A percentile compares a stretch with the other conserved stretches of the same genome.
Evolutionary conservation across 2,888 invertebrate genomes (phyloP).

Genomic region (Chromoteleia sp.): DNA sequence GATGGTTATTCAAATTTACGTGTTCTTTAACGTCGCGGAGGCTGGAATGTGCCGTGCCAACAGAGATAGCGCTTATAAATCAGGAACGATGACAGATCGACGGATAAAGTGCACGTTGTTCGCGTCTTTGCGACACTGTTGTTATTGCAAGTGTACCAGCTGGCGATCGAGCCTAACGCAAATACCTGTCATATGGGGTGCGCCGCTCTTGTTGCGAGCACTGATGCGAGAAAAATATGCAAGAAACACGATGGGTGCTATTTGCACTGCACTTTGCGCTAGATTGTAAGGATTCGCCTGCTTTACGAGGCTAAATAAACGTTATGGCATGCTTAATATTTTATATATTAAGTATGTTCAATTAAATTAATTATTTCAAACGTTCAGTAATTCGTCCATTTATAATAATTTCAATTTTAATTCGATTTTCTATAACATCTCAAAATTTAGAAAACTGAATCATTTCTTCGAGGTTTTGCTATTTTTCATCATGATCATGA

Average conservation of each 20-base stretch:
- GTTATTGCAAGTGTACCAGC: slow-evolving; percentile 53
- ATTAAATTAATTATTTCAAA: too few species aligned
- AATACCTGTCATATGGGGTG: slow-evolving; percentile 54
- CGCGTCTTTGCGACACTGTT: slow-evolving; percentile 34
- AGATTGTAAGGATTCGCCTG: slow-evolving; percentile 48
- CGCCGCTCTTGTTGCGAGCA: slow-evolving; percentile 44
- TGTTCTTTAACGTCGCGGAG: slow-evolving; percentile 20
- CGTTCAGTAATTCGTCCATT: too few species aligned
- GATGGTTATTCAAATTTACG: slow-evolving; percentile 30
- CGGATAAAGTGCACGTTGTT: slow-evolving; percentile 43
- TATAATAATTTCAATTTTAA: too few species aligned
- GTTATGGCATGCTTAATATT: background rate
- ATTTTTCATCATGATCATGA: too few species aligned
- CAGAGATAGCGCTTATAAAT: slow-evolving; percentile 57
- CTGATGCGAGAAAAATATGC: slow-evolving; percentile 60
- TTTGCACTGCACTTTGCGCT: slow-evolving; percentile 35
- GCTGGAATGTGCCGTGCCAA: slow-evolving; percentile 18
- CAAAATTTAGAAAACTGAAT: too few species aligned
- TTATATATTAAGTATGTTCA: too few species aligned
- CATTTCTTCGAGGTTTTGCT: too few species aligned
- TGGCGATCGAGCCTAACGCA: slow-evolving; percentile 64
- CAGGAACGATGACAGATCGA: slow-evolving; percentile 55
- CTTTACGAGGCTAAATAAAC: slow-evolving; percentile 9
- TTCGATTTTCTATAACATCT: too few species aligned
- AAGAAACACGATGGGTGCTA: slow-evolving; percentile 42